Conservation (phyloP, 2,113 vertebrate genomes). For the Cairina moschata region DNA sequence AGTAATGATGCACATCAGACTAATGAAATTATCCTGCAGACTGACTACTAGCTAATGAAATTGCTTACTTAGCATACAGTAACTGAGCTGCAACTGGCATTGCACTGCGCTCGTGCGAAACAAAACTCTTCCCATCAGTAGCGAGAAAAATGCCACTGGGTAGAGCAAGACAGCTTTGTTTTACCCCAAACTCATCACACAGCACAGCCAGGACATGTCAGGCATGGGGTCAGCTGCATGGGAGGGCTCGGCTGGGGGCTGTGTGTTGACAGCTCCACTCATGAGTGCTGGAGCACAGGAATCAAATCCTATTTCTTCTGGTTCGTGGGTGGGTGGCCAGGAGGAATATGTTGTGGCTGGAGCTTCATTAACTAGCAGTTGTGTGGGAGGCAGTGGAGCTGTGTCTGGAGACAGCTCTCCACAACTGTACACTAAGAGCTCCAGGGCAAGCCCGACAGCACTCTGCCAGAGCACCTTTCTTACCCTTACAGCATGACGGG, state of each 20-base stretch:
- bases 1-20: neutral
- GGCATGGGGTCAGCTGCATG: rapidly evolving
- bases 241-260: neutral
- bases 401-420: neutral
- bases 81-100: neutral
- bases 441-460: neutral
- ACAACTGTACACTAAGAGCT: neutral
- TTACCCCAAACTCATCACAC: neutral
- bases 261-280: neutral
- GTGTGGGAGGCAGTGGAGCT: neutral
- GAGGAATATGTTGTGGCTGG: neutral
- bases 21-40: constrained; percentile 35
- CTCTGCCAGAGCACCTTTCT: neutral
- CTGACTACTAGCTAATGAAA: constrained; percentile 46
- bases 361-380: neutral
- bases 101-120: neutral
- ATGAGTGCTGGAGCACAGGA: neutral
- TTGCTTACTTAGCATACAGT: constrained; percentile 30
- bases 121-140: neutral
- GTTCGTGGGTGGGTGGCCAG: rapidly evolving
- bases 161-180: neutral
- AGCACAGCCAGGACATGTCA: neutral
- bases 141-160: neutral
- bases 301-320: neutral
- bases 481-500: neutral